Percentiles rank a stretch among this genome's conserved stretches.
phyloP scores from a whole-genome alignment of 2,797 vertebrate genomes.

The Parambassis ranga region DNA sequence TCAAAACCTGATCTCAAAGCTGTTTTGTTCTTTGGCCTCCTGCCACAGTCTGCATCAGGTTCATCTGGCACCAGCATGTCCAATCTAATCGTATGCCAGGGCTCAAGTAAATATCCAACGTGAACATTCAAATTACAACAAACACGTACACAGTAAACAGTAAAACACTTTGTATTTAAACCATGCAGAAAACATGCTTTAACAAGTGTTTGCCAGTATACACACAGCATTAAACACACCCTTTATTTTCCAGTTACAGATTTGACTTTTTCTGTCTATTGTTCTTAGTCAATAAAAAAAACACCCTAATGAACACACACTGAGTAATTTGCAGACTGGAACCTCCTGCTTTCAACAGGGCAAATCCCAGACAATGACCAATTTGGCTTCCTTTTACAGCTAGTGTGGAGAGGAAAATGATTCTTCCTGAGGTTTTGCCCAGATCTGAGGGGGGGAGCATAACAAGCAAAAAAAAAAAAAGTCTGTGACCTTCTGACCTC shows the following conservation, averaged over 20 bases:
- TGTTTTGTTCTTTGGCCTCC: constrained; percentile 45
- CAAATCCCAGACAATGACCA: constrained; percentile 14
- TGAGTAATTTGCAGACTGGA: constrained; percentile 33
- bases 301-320: constrained; percentile 5
- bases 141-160: background rate
- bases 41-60: constrained; percentile 27
- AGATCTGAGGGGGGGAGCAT: background rate
- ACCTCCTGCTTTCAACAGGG: constrained; percentile 14
- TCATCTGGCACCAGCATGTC: constrained; percentile 43
- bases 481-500: constrained; percentile 21
- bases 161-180: background rate
- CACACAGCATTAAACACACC: constrained; percentile 2
- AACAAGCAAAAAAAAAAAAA: background rate
- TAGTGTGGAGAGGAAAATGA: constrained; percentile 30
- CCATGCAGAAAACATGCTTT: background rate
- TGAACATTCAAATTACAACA: constrained; percentile 20
- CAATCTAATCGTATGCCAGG: constrained; percentile 41
- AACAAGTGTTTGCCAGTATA: no score
- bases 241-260: no score
- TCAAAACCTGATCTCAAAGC: constrained; percentile 48
- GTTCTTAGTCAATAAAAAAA: constrained; percentile 13
- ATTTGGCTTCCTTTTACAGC: constrained; percentile 17
- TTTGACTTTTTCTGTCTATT: constrained; percentile 9
- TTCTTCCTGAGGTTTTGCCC: constrained; percentile 24
- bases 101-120: constrained; percentile 31